phyloP scores from a whole-genome alignment of 2,113 vertebrate genomes.

The Rostratula benghalensis region DNA sequence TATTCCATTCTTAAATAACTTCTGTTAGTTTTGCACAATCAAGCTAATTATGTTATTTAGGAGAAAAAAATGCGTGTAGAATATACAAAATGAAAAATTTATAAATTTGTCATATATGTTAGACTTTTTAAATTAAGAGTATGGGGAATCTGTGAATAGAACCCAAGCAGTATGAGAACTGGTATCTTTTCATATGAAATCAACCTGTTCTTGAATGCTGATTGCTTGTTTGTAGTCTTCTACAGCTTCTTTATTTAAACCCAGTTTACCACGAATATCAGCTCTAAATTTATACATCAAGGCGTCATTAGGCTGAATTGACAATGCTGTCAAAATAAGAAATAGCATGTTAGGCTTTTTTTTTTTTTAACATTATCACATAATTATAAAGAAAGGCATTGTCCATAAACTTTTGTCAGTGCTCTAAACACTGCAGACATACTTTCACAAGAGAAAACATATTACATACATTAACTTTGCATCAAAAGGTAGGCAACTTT shows the following conservation, averaged over 20 bases:
- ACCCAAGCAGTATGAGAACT: neutral
- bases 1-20: neutral
- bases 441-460: neutral
- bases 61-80: neutral
- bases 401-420: neutral
- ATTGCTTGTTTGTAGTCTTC: constrained; percentile 77
- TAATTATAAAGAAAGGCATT: neutral
- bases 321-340: constrained; percentile 72
- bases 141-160: neutral
- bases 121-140: neutral
- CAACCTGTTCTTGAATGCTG: constrained; percentile 64
- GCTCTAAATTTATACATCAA: constrained; percentile 77
- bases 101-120: neutral
- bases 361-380: neutral
- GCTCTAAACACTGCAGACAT: neutral
- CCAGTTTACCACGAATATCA: constrained; percentile 76
- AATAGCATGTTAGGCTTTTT: neutral
- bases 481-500: neutral
- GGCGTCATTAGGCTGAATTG: constrained; percentile 75
- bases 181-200: neutral
- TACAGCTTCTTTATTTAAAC: constrained; percentile 72
- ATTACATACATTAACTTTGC: neutral
- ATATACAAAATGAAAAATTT: neutral
- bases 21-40: neutral
- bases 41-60: neutral